Evolutionary conservation across 2,888 invertebrate species (phyloP).

Genomic region (Andrena bicolor): DNA sequence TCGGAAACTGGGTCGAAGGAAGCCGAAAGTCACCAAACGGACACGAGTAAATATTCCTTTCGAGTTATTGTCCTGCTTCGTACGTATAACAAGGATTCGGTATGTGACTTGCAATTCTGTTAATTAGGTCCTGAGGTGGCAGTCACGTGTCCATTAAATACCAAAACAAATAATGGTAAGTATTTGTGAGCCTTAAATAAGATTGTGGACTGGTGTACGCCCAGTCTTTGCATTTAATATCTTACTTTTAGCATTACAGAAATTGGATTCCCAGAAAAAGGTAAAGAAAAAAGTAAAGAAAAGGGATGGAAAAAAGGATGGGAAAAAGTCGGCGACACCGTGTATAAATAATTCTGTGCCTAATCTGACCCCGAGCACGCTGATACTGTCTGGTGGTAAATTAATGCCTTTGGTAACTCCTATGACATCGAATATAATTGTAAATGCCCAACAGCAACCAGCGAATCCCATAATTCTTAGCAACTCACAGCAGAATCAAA

Average conservation of each 20-base stretch:
- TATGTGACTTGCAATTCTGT: background rate
- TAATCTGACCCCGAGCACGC: constrained; percentile 79
- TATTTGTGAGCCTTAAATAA: background rate
- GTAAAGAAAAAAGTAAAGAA: constrained; percentile 76
- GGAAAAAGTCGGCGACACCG: constrained; percentile 57
- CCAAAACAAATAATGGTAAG: constrained; percentile 56
- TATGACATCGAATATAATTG: constrained; percentile 82
- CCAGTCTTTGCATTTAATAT: background rate
- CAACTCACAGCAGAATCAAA: constrained; percentile 81
- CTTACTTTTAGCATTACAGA: constrained; percentile 64
- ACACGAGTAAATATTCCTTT: constrained; percentile 36
- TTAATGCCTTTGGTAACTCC: constrained; percentile 83
- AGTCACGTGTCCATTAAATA: constrained; percentile 3
- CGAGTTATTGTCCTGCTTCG: background rate
- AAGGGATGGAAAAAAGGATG: constrained; percentile 64
- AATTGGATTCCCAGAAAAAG: constrained; percentile 73
- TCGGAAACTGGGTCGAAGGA: constrained; percentile 50
- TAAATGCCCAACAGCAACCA: constrained; percentile 79
- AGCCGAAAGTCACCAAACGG: constrained; percentile 36
- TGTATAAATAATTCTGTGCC: constrained; percentile 67
- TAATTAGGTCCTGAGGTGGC: constrained; percentile 50
- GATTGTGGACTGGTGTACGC: background rate
- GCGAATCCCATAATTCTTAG: constrained; percentile 81
- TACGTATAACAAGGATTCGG: background rate
- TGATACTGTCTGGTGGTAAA: constrained; percentile 82